Evolutionary conservation across 1,140 invertebrate genomes (phyloP).

Genomic region (Aphelenchoides avenae): DNA sequence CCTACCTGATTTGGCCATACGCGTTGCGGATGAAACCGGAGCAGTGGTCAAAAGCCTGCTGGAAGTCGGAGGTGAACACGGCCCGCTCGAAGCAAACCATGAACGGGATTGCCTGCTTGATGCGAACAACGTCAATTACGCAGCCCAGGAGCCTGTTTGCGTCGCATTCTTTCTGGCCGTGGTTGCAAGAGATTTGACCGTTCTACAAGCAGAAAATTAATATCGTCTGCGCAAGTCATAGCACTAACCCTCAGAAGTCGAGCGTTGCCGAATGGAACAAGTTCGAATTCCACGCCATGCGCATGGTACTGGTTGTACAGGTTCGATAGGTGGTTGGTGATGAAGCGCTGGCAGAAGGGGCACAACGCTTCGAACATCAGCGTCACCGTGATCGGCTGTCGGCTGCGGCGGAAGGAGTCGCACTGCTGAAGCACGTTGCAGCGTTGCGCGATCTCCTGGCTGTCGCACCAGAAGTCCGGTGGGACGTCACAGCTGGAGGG

Average conservation of each 20-base stretch:
- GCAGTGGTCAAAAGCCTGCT: slow-evolving; percentile 48
- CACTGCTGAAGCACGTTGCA: slow-evolving; percentile 53
- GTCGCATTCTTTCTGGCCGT: slow-evolving; percentile 57
- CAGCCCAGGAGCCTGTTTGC: slow-evolving; percentile 55
- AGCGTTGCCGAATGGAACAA: slow-evolving; percentile 55
- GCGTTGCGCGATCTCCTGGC: slow-evolving; percentile 46
- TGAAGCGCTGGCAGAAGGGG: slow-evolving; percentile 58
- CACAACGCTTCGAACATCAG: slow-evolving; percentile 58
- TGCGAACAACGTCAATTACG: slow-evolving; percentile 50
- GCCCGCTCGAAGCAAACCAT: slow-evolving; percentile 56
- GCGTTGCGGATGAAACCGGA: slow-evolving; percentile 51
- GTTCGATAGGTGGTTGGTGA: slow-evolving; percentile 51
- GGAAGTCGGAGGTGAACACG: slow-evolving; percentile 34
- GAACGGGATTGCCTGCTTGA: slow-evolving; percentile 44
- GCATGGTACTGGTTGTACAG: slow-evolving; percentile 48
- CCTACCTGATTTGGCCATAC: slow-evolving; percentile 52
- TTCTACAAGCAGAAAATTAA: slow-evolving; percentile 33
- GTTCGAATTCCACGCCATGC: slow-evolving; percentile 47
- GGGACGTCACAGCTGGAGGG: no score
- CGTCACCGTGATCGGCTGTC: slow-evolving; percentile 50
- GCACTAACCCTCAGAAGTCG: slow-evolving; percentile 45
- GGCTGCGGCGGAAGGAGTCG: slow-evolving; percentile 36
- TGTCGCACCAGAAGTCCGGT: slow-evolving; percentile 53
- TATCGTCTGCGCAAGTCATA: background rate
- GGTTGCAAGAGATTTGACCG: slow-evolving; percentile 57